These are phyloP conservation scores for Gymnocypris eckloni DNA, from an alignment of 2,797 vertebrate genomes.

Conservation along the genomic window DNA sequence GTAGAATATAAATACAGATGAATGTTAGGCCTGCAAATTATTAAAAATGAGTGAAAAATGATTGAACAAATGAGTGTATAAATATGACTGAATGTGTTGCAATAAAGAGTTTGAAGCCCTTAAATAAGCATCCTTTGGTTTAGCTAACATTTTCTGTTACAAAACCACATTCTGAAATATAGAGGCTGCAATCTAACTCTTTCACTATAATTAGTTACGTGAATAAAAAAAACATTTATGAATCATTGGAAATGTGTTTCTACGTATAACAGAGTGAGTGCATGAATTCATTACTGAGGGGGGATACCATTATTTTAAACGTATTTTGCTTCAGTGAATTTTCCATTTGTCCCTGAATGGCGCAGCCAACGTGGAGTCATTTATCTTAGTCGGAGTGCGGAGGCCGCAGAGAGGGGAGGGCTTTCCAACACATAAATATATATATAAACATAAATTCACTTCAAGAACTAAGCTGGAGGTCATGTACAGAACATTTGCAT, in stretches of 20 bases:
- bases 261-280: constrained; percentile 60
- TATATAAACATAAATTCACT: constrained; percentile 42
- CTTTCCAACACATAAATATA: constrained; percentile 36
- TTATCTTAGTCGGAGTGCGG: constrained; percentile 75
- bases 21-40: neutral
- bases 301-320: constrained; percentile 72
- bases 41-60: neutral
- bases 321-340: constrained; percentile 76
- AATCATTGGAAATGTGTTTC: constrained; percentile 64
- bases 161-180: neutral
- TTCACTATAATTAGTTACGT: constrained; percentile 14
- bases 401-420: constrained; percentile 52
- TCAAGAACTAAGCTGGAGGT: constrained; percentile 25
- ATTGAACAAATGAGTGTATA: neutral
- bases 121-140: neutral
- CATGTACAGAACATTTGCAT: constrained; percentile 35
- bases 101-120: neutral
- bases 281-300: constrained; percentile 77
- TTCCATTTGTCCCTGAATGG: constrained; percentile 76
- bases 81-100: neutral
- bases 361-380: constrained; percentile 76
- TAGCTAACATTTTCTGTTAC: neutral
- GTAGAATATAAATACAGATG: neutral
- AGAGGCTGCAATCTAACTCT: neutral
- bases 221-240: constrained; percentile 50